These are phyloP conservation scores for Mormyrus lacerda DNA, from an alignment of 2,113 vertebrate genomes.

Conservation along the genomic window DNA sequence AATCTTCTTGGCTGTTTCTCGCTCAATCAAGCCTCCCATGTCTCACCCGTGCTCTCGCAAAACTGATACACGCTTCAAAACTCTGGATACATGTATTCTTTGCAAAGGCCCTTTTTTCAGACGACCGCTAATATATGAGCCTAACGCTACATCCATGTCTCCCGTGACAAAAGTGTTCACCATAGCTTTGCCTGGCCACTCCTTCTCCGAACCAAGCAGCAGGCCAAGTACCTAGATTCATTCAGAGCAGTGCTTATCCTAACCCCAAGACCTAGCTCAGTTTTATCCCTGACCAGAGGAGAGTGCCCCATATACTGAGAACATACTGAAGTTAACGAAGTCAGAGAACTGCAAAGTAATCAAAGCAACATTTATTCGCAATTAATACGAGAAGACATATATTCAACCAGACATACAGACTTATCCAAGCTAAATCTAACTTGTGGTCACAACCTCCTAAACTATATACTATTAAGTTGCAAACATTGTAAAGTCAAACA, in stretches of 20 bases:
- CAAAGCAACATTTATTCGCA: too few relatives aligned
- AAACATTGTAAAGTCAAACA: too few relatives aligned
- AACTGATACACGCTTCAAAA: background rate
- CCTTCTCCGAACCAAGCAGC: too few relatives aligned
- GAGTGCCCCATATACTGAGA: background rate
- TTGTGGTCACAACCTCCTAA: too few relatives aligned
- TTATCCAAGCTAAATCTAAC: too few relatives aligned
- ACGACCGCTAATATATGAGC: background rate
- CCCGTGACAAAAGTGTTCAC: background rate
- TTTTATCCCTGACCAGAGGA: background rate
- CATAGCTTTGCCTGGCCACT: too few relatives aligned
- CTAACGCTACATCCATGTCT: background rate
- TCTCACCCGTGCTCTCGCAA: background rate
- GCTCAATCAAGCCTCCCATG: background rate
- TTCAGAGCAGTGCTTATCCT: background rate
- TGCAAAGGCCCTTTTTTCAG: background rate
- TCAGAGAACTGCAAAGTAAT: background rate
- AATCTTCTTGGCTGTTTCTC: background rate
- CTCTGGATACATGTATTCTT: background rate
- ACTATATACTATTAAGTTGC: too few relatives aligned
- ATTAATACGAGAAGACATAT: too few relatives aligned
- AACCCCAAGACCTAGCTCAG: background rate
- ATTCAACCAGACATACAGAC: too few relatives aligned
- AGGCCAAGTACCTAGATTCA: background rate
- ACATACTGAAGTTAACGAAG: background rate